Percentiles rank a stretch among this genome's conserved stretches.
These are phyloP conservation scores for Lasioglossum calceatum DNA, from an alignment of 2,888 invertebrate genomes.

Conservation along the genomic window DNA sequence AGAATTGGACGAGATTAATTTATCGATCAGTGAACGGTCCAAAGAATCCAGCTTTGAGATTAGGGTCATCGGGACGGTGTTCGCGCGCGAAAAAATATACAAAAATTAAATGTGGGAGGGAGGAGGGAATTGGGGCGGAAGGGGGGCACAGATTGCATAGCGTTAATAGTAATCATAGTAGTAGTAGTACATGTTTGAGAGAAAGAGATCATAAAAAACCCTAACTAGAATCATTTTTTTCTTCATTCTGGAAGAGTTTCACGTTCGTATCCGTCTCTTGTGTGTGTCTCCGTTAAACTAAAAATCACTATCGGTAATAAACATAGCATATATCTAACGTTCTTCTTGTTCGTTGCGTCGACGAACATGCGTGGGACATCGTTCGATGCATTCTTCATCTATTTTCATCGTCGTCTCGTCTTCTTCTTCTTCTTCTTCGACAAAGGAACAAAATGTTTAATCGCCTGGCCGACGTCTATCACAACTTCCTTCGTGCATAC, in stretches of 20 bases:
- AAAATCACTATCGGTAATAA: constrained; percentile 81
- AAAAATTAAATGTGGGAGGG: constrained; percentile 60
- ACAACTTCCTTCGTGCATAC: constrained; percentile 79
- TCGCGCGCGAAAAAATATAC: constrained; percentile 69
- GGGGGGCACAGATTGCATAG: constrained; percentile 80
- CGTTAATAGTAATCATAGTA: constrained; percentile 81
- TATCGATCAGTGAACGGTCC: neutral
- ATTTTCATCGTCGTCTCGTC: constrained; percentile 42
- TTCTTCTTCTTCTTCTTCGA: constrained; percentile 70
- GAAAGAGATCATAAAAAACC: constrained; percentile 85
- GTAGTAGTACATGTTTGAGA: constrained; percentile 81
- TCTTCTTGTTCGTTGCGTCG: constrained; percentile 41
- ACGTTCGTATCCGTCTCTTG: constrained; percentile 56
- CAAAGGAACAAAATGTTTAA: constrained; percentile 82
- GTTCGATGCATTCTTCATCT: constrained; percentile 63
- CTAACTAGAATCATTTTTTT: constrained; percentile 83
- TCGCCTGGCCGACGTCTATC: constrained; percentile 82
- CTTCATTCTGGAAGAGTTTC: constrained; percentile 78
- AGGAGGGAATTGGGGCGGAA: neutral
- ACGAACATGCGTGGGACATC: constrained; percentile 64
- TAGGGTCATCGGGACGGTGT: constrained; percentile 8
- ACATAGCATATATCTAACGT: constrained; percentile 76
- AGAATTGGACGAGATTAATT: neutral
- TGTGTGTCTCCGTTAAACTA: constrained; percentile 71
- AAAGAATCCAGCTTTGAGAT: neutral